Evolutionary conservation across 2,113 vertebrate genomes (phyloP).

Genomic region (Stigmatopora argus): DNA sequence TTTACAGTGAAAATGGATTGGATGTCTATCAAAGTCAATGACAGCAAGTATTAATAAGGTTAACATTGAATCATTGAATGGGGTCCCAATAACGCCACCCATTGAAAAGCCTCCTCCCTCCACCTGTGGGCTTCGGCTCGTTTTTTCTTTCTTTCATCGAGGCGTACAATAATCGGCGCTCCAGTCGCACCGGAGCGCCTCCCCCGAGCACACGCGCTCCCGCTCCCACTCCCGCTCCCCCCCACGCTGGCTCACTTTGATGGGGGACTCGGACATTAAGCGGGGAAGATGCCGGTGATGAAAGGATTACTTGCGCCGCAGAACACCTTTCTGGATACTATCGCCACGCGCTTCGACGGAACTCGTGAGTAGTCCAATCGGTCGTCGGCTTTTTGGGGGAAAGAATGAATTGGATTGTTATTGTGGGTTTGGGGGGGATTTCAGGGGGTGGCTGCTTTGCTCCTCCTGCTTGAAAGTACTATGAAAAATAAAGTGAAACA

Average conservation of each 20-base stretch:
- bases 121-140: constrained; percentile 61
- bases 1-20: no score
- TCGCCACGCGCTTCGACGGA: constrained; percentile 96
- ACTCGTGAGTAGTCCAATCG: constrained; percentile 84
- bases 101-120: constrained; percentile 46
- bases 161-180: constrained; percentile 35
- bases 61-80: constrained; percentile 35
- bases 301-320: constrained; percentile 97
- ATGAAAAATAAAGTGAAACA: no score
- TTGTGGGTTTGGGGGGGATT: no score
- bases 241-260: constrained; percentile 77
- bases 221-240: not conserved
- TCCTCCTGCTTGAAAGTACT: no score
- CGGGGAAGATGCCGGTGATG: constrained; percentile 98
- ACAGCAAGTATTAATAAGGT: no score
- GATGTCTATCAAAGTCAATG: no score
- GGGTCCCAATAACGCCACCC: constrained; percentile 39
- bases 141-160: constrained; percentile 3
- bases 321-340: constrained; percentile 98
- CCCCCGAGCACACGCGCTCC: constrained; percentile 18
- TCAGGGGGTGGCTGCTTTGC: no score
- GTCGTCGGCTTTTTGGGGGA: not conserved
- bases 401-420: no score
- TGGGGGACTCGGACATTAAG: constrained; percentile 82
- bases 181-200: constrained; percentile 28